Base-by-base conservation (phyloP, 2,113 vertebrate species). In the Scartelaos histophorus region DNA sequence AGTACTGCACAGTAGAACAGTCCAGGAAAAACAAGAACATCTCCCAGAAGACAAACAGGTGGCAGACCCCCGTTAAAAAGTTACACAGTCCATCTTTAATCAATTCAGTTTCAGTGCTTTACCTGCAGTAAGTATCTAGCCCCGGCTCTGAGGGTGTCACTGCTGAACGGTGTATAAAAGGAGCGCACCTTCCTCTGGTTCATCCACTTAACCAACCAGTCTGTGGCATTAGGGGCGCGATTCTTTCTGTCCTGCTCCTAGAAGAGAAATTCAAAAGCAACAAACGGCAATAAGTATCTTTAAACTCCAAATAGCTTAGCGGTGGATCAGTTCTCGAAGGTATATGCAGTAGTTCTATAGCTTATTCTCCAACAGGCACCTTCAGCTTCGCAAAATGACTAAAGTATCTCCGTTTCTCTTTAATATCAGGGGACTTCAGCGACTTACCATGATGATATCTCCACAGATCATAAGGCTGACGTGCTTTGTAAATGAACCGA, bases 401-500 rank as follows among this genome's bases (percentile, higher is more conserved):
- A 29, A 29, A 29, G 29, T 29, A 29, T 29, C 29, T 29, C 29
- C n/a, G 35, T 7, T 10, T 9, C 38, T 7, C 38, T 43, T 43
- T 43, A 43, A 10, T 25, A 13, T 7, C 10, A 16, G 13, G 17
- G 38, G 1, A 6, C 13, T 61, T 2, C 13, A 16, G 21, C 11
- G 53, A 65, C 91, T 82, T 62, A 95, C 93, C 84, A 72, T 88
- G 35, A 91, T 70, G 38, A 94, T 88, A 74, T 94, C 92, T 19
- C 93, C 94, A 67, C 94, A 95, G 79, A 94, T 92, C 93, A 94
- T 94, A 46, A 94, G 90, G 79, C 94, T 94, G 49, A 90, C 80
- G 0, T 94, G 90, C 71, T 94, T 95, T 9, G 93, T 95, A 80
- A 95, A 93, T 67, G 90, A 83, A 0, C 86, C 82, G 1, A 93